Evolutionary conservation across 2,888 invertebrate species (phyloP), one percentile per base, ranked within the genome.

Genomic region (Sarcophaga variegata): DNA sequence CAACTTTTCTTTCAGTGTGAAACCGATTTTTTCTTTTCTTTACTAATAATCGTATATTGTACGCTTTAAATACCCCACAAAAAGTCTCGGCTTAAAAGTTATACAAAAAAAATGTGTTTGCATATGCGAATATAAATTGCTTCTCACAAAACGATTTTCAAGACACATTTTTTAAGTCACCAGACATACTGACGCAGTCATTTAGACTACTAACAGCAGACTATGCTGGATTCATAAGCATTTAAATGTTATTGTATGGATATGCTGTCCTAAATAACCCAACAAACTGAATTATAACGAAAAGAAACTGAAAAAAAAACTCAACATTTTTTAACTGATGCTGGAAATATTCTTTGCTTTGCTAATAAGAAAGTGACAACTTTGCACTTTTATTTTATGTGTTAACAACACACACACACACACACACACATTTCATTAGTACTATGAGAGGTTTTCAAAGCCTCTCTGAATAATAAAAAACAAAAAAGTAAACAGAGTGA

Each of bases 181-280:
- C 82, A 89, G 89, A 89, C 88, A 87, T 70, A 82, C 60, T 86
- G 88, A 82, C 85, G 88, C 88, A 86, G 77, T 74, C 83, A 54
- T 54, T 54, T 54, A 0, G 10, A 49, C 49, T 14, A 49, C 14
- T 12, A 49, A 49, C 14, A 49, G 37, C 49, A 4, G 49, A 14
- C 49, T 49, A 14, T 49, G 49, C 1, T 49, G 49, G 49, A 49
- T 14, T 14, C 49, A 49, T 49, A 49, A 49, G 49, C 49, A 49
- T 49, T 49, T 49, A 49, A 49, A 49, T 14, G 49, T 37, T 37
- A 37, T 37, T 37, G 37, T 37, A 49, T 12, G 11, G 14, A 49
- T 14, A 4, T 49, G 49, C 3, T 14, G 11, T 49, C 14, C 49
- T 14, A 14, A 14, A 49, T 49, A 49, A 49, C 49, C 49, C 49